These are phyloP conservation scores for Stigmatopora argus DNA, from an alignment of 2,113 vertebrate species.

Conservation along the genomic window DNA sequence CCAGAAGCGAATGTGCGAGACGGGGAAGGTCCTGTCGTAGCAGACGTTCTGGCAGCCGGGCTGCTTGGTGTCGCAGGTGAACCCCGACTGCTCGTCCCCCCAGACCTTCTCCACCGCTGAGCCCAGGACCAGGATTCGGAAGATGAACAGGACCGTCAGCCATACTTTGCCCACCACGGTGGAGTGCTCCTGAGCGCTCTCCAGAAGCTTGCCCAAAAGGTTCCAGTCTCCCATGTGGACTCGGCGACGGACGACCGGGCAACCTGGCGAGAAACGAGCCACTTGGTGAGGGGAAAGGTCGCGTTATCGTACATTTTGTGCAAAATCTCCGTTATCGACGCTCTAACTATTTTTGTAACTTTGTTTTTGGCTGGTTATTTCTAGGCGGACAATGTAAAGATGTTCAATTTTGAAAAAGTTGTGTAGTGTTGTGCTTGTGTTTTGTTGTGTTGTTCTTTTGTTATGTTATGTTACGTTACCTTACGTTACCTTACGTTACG, in stretches of 20 bases:
- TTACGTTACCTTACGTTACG: too few relatives aligned
- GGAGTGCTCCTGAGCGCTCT: slow-evolving; percentile 83
- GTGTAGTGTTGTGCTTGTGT: too few relatives aligned
- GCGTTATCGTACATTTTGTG: too few relatives aligned
- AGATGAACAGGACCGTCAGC: slow-evolving; percentile 83
- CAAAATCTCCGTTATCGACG: neutral
- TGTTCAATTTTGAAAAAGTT: too few relatives aligned
- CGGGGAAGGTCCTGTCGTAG: slow-evolving; percentile 84
- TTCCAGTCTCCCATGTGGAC: slow-evolving; percentile 80
- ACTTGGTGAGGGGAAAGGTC: too few relatives aligned
- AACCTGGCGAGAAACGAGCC: slow-evolving; percentile 27
- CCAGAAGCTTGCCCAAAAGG: slow-evolving; percentile 80
- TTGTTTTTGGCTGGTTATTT: too few relatives aligned
- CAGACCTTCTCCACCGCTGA: slow-evolving; percentile 81
- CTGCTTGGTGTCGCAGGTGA: slow-evolving; percentile 85
- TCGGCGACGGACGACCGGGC: slow-evolving; percentile 27
- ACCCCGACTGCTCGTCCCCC: slow-evolving; percentile 81
- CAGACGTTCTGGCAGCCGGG: slow-evolving; percentile 86
- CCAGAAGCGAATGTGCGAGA: slow-evolving; percentile 89
- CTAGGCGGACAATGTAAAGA: too few relatives aligned
- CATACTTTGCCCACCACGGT: slow-evolving; percentile 84
- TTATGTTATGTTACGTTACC: too few relatives aligned
- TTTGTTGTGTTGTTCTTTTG: too few relatives aligned
- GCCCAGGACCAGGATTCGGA: slow-evolving; percentile 82
- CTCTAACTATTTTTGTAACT: too few relatives aligned